Base-by-base conservation (phyloP, 1,140 invertebrate genomes). In the Brachionus sp. region DNA sequence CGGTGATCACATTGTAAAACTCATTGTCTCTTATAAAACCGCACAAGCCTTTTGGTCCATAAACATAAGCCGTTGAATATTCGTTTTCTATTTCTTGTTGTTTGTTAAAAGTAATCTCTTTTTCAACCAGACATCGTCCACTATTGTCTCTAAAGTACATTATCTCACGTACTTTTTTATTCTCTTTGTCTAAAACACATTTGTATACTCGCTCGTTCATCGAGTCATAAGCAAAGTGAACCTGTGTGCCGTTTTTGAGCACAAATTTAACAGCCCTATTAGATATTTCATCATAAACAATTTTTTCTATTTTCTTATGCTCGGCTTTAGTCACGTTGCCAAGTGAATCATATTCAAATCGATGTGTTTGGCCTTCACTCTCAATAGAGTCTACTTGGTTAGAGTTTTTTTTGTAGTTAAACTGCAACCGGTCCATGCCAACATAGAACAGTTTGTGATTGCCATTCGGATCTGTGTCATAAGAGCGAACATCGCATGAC, bases 231-330 rank as follows among this genome's bases (percentile, higher is more conserved):
- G 37, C 70, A 9, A 75, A 75, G 9, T 44, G 7, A 29, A 75
- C 23, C 2, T 75, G 16, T 9, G 37, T 44, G 19, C 70, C 70
- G 6, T 75, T 50, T 75, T 75, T 46, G 37, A 75, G 37, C 42
- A 25, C 70, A 46, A 75, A 70, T 75, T 75, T 44, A 50, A 75
- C 70, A 44, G 70, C 37, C 5, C 70, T 1, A 75, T 75, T 75
- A 1, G 70, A 44, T 25, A 75, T 42, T 29, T 44, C 16, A 75
- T 75, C 25, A 29, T 75, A 44, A 50, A 44, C n/a, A 46, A 75
- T 44, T 44, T 44, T 75, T 29, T 75, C 16, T 44, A 44, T 44
- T 44, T 75, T 12, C 23, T 44, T 44, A 46, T 44, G 70, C 10
- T 75, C 70, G 10, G 70, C 70, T 75, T 19, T 44, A 4, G 39